Evolutionary conservation across 2,888 invertebrate genomes (phyloP), one percentile per base, ranked within the genome.

Genomic region (Cephus spinipes): DNA sequence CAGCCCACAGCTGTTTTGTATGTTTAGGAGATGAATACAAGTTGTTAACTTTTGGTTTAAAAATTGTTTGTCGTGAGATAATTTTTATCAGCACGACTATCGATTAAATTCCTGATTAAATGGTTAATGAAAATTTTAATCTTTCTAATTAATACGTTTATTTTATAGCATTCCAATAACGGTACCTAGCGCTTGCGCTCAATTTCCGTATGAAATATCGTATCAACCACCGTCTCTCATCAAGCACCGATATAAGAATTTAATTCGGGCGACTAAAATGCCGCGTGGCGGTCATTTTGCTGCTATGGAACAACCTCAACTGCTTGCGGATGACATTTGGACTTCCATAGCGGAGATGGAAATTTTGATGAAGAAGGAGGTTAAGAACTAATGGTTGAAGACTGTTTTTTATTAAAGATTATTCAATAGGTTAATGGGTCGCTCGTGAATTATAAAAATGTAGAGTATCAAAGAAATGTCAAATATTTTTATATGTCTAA

Each of bases 281-380:
- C 84, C 89, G 0, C 82, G 85, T 11, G 92, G 91, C 33, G 92
- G 91, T 9, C 92, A 92, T 81, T 92, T 91, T 80, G 88, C 90
- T 0, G 90, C 91, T 4, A 69, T 91, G 71, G 88, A 91, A 80
- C 84, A 89, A 23, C 91, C 91, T 0, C 79, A 89, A 76, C 77
- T 90, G 2, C 79, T 92, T 12, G 87, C 88, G n/a, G 84, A 88
- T 32, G 92, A 92, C 80, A 78, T 91, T 40, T 89, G 86, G 85
- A 77, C 79, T 1, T 83, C 86, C 0, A 77, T 89, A 55, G 55
- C 23, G 55, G 55, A 55, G 9, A 55, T 55, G 55, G 55, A 55
- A 23, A 23, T 55, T 23, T 23, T 55, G 55, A 55, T 23, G 55
- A 55, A 55, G 55, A 23, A 55, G 55, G 1, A 23, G 9, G 55